These are phyloP conservation scores for Gymnorhina tibicen DNA, from an alignment of 2,113 vertebrate genomes.

Conservation along the genomic window DNA sequence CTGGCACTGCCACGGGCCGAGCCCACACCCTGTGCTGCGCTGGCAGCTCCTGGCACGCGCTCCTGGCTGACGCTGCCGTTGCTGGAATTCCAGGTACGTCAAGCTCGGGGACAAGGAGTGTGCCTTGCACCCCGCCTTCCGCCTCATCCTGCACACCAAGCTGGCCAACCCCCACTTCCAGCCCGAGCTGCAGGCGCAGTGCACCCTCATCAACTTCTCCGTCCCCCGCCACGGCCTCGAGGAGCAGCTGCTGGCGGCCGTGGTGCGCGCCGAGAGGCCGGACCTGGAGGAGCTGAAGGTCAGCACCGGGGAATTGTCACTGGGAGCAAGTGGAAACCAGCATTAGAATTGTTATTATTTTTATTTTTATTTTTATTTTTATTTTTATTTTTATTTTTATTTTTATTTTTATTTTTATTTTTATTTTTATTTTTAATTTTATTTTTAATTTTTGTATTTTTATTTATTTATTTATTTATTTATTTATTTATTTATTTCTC, in stretches of 20 bases:
- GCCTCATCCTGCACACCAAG: slow-evolving; percentile 93
- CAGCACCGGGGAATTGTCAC: background rate
- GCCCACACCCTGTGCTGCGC: background rate
- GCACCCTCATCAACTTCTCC: slow-evolving; percentile 93
- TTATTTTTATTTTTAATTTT: background rate
- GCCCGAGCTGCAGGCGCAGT: slow-evolving; percentile 95
- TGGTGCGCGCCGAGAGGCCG: slow-evolving; percentile 90
- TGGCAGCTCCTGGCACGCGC: background rate
- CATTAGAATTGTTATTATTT: fast-evolving
- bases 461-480: too few species aligned
- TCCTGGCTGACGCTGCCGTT: background rate
- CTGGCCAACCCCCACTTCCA: slow-evolving; percentile 93
- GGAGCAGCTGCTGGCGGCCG: slow-evolving; percentile 89
- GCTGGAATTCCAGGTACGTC: slow-evolving; percentile 77
- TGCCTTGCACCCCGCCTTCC: slow-evolving; percentile 86
- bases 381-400: too few species aligned
- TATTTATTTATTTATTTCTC: too few species aligned
- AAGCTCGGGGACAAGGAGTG: slow-evolving; percentile 95
- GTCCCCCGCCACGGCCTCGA: slow-evolving; percentile 90
- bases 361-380: too few species aligned
- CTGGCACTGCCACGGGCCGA: background rate
- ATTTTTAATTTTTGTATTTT: too few species aligned
- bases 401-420: background rate
- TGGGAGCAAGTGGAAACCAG: background rate
- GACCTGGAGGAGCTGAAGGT: slow-evolving; percentile 95